Evolutionary conservation across 2,888 invertebrate species (phyloP).

Genomic region (Stenodema calcarata): DNA sequence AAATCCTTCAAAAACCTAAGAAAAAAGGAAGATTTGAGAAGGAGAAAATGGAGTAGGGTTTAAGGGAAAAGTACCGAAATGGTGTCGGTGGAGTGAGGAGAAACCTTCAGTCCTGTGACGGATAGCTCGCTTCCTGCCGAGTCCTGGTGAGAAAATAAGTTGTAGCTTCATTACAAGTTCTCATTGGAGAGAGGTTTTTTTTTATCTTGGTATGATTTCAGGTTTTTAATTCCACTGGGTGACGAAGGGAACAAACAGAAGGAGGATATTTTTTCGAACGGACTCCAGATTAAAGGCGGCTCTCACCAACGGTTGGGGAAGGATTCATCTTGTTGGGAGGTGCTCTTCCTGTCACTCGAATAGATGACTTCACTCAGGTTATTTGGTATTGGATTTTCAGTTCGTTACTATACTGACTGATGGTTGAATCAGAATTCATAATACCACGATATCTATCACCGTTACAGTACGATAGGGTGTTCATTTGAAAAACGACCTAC

Average conservation of each 20-base stretch:
- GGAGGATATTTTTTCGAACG: neutral
- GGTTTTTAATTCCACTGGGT: neutral
- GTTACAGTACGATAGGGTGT: too few relatives aligned
- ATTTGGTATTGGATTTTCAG: too few relatives aligned
- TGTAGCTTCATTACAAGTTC: constrained; percentile 13
- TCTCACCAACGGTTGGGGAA: neutral
- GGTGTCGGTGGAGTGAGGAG: neutral
- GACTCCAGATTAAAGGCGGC: neutral
- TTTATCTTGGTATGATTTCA: neutral
- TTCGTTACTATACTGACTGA: too few relatives aligned
- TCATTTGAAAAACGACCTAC: too few relatives aligned
- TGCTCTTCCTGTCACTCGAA: too few relatives aligned
- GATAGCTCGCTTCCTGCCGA: neutral
- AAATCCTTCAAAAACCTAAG: constrained; percentile 22
- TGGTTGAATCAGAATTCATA: too few relatives aligned
- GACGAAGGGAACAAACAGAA: neutral
- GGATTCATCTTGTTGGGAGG: too few relatives aligned
- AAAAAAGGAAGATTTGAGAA: constrained; percentile 20
- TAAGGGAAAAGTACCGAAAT: neutral
- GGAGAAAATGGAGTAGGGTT: constrained; percentile 10
- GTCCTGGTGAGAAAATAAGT: neutral
- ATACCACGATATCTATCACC: too few relatives aligned
- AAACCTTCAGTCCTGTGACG: neutral
- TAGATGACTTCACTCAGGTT: too few relatives aligned
- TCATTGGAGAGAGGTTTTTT: neutral